phyloP scores from a whole-genome alignment of 2,113 vertebrate species.

The Coracopsis vasa region DNA sequence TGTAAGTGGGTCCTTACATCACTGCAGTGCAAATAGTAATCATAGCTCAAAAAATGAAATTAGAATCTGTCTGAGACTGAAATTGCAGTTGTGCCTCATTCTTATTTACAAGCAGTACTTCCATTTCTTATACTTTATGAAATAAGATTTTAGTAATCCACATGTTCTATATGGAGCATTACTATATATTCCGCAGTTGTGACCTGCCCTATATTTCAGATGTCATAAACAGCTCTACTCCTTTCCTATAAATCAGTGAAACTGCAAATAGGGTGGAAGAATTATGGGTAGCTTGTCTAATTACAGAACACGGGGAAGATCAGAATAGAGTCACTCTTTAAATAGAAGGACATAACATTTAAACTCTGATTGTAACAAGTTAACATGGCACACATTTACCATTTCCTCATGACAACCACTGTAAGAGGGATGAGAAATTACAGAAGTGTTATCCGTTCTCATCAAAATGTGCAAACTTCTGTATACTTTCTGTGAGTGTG shows the following conservation, averaged over 20 bases:
- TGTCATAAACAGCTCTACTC: neutral
- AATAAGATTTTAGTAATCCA: slow-evolving; percentile 3
- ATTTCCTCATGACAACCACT: neutral
- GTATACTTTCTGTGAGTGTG: neutral
- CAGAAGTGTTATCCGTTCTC: neutral
- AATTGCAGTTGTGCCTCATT: neutral
- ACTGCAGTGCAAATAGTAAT: neutral
- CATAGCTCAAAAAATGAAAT: neutral
- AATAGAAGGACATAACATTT: neutral
- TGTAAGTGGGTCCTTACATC: neutral
- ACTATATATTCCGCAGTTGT: neutral
- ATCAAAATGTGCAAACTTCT: neutral
- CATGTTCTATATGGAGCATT: neutral
- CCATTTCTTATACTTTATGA: neutral
- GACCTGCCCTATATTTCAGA: neutral
- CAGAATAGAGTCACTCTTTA: neutral
- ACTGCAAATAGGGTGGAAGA: neutral
- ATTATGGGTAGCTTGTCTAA: slow-evolving; percentile 19
- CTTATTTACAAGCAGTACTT: neutral
- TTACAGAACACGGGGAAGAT: slow-evolving; percentile 3
- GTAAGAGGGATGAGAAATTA: neutral
- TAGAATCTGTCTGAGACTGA: neutral
- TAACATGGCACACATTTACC: neutral
- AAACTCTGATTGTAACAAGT: neutral
- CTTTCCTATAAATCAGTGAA: slow-evolving; percentile 26